A percentile compares a stretch with the other conserved stretches of the same genome.
Conservation (phyloP, 2,113 vertebrate genomes). For the Romanogobio albipinnatus region DNA sequence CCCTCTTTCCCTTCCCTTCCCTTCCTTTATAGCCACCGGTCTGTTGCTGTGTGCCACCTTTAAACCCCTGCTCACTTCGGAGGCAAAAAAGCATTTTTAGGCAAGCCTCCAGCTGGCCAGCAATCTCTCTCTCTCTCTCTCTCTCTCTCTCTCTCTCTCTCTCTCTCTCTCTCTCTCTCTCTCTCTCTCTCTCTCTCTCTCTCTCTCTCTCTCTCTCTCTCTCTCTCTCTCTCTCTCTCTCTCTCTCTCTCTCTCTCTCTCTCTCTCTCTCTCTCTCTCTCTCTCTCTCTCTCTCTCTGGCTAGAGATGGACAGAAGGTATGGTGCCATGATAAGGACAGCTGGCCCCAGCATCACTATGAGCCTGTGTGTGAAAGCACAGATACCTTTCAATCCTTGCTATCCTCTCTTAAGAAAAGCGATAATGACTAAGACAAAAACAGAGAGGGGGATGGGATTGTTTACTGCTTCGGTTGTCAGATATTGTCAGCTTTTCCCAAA, state of each 20-base stretch:
- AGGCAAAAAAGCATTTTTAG: slow-evolving; percentile 48
- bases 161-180: slow-evolving; percentile 1
- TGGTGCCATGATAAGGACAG: slow-evolving; percentile 78
- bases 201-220: slow-evolving; percentile 4
- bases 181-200: slow-evolving; percentile 3
- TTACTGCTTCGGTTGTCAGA: slow-evolving; percentile 28
- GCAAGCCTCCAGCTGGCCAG: slow-evolving; percentile 58
- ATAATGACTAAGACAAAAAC: slow-evolving; percentile 55
- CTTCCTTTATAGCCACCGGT: neutral
- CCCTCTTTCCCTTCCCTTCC: neutral
- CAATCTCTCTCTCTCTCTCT: slow-evolving; percentile 33
- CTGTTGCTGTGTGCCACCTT: slow-evolving; percentile 44
- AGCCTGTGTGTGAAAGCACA: slow-evolving; percentile 77
- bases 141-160: slow-evolving; percentile 1
- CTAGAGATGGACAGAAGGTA: slow-evolving; percentile 70
- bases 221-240: slow-evolving; percentile 3
- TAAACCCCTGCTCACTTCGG: slow-evolving; percentile 34
- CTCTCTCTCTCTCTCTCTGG: slow-evolving; percentile 66
- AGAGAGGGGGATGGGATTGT: slow-evolving; percentile 51
- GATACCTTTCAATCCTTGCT: slow-evolving; percentile 78
- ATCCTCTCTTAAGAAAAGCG: slow-evolving; percentile 70
- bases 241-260: slow-evolving; percentile 4
- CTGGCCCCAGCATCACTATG: slow-evolving; percentile 75
- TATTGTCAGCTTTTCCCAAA: slow-evolving; percentile 14
- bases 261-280: slow-evolving; percentile 3